Evolutionary conservation across 2,113 vertebrate genomes (phyloP), one percentile per base, ranked within the genome.

Genomic region (Campylomormyrus tamandua): DNA sequence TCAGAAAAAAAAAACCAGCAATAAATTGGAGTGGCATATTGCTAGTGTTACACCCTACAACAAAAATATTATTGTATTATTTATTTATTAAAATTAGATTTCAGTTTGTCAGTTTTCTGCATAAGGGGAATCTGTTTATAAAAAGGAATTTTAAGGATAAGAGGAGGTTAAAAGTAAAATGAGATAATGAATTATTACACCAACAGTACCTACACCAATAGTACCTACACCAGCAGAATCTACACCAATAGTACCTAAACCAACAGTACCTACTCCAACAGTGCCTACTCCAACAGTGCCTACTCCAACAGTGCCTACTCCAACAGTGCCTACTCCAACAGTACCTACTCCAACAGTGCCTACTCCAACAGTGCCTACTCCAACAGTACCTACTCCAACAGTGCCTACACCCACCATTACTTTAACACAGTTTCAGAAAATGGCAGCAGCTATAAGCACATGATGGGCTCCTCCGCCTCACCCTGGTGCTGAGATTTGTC

Each of bases 401-500:
- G 45, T n/a, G 2, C 17, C 31, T 83, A 48, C 21, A n/a, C 83
- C 83, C 39, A 48, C 83, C 39, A 42, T 42, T 84, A 48, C 83
- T 84, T 24, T 84, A 39, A 48, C 42, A 46, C 9, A 42, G 21
- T 3, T 84, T 84, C 3, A 42, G 45, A 84, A 21, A 24, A 31
- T 31, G 83, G 8, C 45, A 84, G 83, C 83, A 84, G 74, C 83
- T 70, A 13, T 70, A 13, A 70, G 31, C n/a, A 70, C 62, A 31
- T 13, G 62, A 70, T 8, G 11, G 85, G 3, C n/a, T 53, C 85
- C 49, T 27, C 6, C 49, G 4, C 17, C 27, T 35, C 48, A 87
- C 85, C 50, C n/a, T 87, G 49, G 50, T 52, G 50, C 27, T 27
- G 87, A 56, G 48, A 74, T 98, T 97, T 93, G 99, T 98, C 96